These are phyloP conservation scores for Nebria ingens DNA, from an alignment of 1,140 invertebrate species.

Conservation along the genomic window DNA sequence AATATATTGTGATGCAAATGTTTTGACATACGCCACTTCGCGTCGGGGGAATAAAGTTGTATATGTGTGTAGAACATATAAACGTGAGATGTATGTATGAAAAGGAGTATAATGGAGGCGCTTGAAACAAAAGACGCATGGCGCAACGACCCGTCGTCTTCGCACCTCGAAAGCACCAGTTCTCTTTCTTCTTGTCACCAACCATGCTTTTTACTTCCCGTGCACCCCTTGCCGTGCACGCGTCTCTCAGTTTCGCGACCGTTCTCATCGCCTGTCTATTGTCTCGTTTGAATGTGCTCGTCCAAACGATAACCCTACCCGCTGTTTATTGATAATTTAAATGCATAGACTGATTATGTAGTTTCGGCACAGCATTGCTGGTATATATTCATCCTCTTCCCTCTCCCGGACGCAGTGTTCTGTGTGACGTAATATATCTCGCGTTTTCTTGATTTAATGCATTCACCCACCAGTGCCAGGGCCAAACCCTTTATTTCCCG, in stretches of 20 bases:
- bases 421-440: slow-evolving; percentile 2
- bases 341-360: slow-evolving; percentile 9
- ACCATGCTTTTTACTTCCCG: not conserved
- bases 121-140: slow-evolving; percentile 3
- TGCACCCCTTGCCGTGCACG: not conserved
- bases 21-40: too few species aligned
- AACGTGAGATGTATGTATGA: not conserved
- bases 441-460: slow-evolving; percentile 3
- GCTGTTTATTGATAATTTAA: slow-evolving; percentile 9
- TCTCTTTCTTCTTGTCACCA: not conserved
- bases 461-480: not conserved
- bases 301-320: slow-evolving; percentile 8
- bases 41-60: too few species aligned
- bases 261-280: not conserved
- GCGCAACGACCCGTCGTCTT: slow-evolving; percentile 2
- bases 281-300: slow-evolving; percentile 5
- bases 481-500: not conserved
- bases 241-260: not conserved
- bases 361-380: too few species aligned
- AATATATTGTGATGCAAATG: too few species aligned
- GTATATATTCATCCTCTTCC: too few species aligned
- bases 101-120: not conserved
- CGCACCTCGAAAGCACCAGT: not conserved
- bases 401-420: not conserved
- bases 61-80: too few species aligned